Conservation (phyloP, 2,888 invertebrate species). For the Limnephilus marmoratus region DNA sequence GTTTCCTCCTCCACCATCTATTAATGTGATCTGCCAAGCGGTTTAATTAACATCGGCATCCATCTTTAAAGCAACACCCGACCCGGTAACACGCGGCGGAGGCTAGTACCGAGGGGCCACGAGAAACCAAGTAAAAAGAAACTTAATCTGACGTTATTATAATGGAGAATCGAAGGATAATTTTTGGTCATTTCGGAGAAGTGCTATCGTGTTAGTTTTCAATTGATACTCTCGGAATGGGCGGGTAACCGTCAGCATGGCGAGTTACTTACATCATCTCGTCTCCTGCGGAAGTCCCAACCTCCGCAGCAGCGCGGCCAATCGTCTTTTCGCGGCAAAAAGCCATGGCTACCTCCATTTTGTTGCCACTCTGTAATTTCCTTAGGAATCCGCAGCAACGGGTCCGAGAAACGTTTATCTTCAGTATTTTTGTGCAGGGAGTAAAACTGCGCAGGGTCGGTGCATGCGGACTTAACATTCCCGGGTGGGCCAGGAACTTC, state of each 20-base stretch:
- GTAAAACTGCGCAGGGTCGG: background rate
- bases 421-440: conserved; percentile 10
- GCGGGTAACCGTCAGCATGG: background rate
- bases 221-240: conserved; percentile 7
- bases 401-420: conserved; percentile 42
- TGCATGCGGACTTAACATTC: background rate
- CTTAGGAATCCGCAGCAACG: conserved; percentile 41
- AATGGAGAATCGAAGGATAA: background rate
- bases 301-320: conserved; percentile 52
- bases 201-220: conserved; percentile 11
- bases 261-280: conserved; percentile 3
- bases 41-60: conserved; percentile 63
- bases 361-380: conserved; percentile 37
- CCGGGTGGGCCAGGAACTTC: background rate
- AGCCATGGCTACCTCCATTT: conserved; percentile 47
- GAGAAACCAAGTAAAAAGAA: conserved; percentile 15
- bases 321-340: conserved; percentile 59
- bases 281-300: conserved; percentile 29
- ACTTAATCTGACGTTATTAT: conserved; percentile 3
- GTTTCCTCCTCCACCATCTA: conserved; percentile 60
- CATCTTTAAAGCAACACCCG: conserved; percentile 30
- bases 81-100: background rate
- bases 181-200: conserved; percentile 10
- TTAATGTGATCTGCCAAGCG: conserved; percentile 63
- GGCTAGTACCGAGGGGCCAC: background rate